phyloP scores from a whole-genome alignment of 1,140 invertebrate species.

The Lepidotrigona ventralis region DNA sequence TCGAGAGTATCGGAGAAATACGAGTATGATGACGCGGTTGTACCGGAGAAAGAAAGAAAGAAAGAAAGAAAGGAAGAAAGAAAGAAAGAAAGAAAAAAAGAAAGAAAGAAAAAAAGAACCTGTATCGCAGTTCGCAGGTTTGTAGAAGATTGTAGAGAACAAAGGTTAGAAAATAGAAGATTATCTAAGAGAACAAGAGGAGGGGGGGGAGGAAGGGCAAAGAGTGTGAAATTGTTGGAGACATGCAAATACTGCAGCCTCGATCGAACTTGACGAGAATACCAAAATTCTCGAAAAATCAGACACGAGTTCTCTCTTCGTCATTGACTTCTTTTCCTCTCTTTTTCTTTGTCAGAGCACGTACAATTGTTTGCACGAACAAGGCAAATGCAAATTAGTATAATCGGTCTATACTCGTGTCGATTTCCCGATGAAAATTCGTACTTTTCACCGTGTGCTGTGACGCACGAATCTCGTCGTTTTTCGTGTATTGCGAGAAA shows the following conservation, averaged over 20 bases:
- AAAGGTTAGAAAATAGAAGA: conserved; percentile 41
- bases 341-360: no score
- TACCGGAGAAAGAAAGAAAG: conserved; percentile 1
- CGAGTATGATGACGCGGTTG: background rate
- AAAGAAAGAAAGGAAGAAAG: background rate
- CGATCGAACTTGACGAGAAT: conserved; percentile 52
- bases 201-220: background rate
- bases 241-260: conserved; percentile 70
- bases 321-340: no score
- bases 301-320: no score
- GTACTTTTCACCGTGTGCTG: background rate
- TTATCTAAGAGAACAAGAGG: conserved; percentile 29
- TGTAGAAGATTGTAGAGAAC: conserved; percentile 5
- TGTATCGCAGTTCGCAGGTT: background rate
- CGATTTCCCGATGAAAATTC: background rate
- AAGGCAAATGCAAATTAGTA: no score
- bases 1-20: background rate
- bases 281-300: conserved; percentile 26
- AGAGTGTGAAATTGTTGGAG: conserved; percentile 50
- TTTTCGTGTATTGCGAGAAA: conserved; percentile 6
- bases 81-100: background rate
- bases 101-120: background rate
- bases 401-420: background rate
- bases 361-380: no score
- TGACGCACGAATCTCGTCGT: background rate